Base-by-base conservation (phyloP, 1,140 invertebrate species). In the Achatina immaculata region DNA sequence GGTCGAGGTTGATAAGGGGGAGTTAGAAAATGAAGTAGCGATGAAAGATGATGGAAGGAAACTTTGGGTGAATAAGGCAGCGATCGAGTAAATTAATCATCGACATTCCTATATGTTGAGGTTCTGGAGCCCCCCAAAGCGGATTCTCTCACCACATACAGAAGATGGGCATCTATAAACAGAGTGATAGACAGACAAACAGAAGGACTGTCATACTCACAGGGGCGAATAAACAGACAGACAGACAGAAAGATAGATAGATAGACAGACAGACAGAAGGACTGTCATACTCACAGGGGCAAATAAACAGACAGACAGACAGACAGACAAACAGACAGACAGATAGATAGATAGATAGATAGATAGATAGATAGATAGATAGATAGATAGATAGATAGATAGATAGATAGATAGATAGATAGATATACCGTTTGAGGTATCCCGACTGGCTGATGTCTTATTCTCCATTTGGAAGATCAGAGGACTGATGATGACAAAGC, bases 361-460 rank as follows among this genome's bases (percentile, higher is more conserved):
- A 42, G 68, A 69, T 16, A 69, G 68, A 42, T 24, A 69, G 68
- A 69, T 21, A 69, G 68, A 42, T 16, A 69, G 68, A 69, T 40
- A 42, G 68, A 42, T 40, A 69, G 36, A 69, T 40, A 69, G 68
- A 69, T 40, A 69, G 68, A 42, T 40, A 69, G 68, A 69, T 40
- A 42, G 68, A 69, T 40, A 69, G 38, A 69, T 69, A 42, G 68
- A 69, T 42, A 69, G 68, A 69, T 40, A 69, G 68, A 69, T 42
- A 42, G 68, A 69, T 40, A 69, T 34, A 69, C 42, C 38, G 68
- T 40, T 69, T 28, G 11, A 69, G 36, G 38, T 6, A 38, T 62
- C 19, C 6, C 28, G 58, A 36, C 6, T 24, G 16, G 62, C 45
- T 40, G 40, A 28, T 31, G 72, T 74, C 28, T 14, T 24, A 43